These are phyloP conservation scores for Synaphobranchus kaupii DNA, from an alignment of 2,797 vertebrate genomes.

Conservation along the genomic window DNA sequence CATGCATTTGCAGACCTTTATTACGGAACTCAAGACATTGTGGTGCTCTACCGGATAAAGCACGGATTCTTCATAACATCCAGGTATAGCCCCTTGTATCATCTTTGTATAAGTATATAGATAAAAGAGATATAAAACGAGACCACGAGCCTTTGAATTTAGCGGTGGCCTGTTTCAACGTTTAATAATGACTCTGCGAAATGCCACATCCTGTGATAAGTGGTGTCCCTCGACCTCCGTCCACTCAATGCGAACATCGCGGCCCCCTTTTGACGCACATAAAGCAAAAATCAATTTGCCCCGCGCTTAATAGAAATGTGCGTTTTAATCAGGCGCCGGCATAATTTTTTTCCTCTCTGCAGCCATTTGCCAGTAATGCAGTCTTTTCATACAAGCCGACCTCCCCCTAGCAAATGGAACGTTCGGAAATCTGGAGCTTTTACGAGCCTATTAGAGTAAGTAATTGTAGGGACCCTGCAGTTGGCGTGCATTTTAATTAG, in stretches of 20 bases:
- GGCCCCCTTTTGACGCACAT: neutral
- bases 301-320: neutral
- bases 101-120: neutral
- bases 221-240: neutral
- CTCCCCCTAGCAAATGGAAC: neutral
- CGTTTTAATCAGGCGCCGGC: neutral
- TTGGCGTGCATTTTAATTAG: constrained; percentile 10
- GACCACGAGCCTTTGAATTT: neutral
- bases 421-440: constrained; percentile 1
- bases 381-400: neutral
- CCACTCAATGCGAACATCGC: neutral
- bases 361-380: neutral
- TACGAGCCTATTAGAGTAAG: constrained; percentile 13
- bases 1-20: neutral
- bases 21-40: neutral
- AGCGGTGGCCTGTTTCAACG: neutral
- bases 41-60: neutral
- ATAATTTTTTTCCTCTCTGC: neutral
- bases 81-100: neutral
- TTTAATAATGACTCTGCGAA: neutral
- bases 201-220: neutral
- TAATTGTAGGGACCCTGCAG: neutral
- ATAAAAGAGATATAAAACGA: neutral
- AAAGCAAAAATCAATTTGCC: neutral
- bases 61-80: neutral